These are phyloP conservation scores for Andrena dorsata DNA, from an alignment of 2,888 invertebrate species.

Conservation along the genomic window DNA sequence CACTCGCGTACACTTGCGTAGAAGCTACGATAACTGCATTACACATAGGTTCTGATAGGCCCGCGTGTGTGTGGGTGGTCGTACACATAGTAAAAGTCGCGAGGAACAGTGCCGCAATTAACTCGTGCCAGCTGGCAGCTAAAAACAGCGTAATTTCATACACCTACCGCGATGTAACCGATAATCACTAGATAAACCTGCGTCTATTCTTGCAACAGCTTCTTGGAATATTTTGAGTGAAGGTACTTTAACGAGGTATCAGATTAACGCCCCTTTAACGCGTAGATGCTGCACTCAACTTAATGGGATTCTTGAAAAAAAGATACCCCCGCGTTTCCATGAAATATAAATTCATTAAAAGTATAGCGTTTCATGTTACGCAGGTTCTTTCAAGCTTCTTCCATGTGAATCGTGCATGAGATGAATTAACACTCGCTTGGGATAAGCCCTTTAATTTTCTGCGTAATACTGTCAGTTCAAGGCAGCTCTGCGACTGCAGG, in stretches of 20 bases:
- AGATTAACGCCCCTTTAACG: too few species aligned
- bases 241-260: neutral
- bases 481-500: neutral
- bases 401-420: too few species aligned
- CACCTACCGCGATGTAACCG: slow-evolving; percentile 14
- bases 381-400: neutral
- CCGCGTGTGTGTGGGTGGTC: neutral
- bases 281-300: too few species aligned
- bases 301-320: too few species aligned
- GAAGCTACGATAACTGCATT: slow-evolving; percentile 27
- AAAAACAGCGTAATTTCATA: slow-evolving; percentile 46
- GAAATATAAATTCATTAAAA: too few species aligned
- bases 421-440: neutral
- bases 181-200: slow-evolving; percentile 30
- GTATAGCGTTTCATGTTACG: neutral
- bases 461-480: slow-evolving; percentile 25
- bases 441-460: slow-evolving; percentile 18
- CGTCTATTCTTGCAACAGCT: neutral
- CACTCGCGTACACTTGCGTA: neutral
- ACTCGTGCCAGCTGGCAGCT: slow-evolving; percentile 39
- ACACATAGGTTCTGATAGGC: slow-evolving; percentile 33
- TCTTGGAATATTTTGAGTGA: neutral
- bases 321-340: too few species aligned
- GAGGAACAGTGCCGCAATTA: slow-evolving; percentile 46
- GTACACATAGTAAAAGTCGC: slow-evolving; percentile 40